Evolutionary conservation across 2,113 vertebrate species (phyloP).

Genomic region (Rhynchomys soricoides): DNA sequence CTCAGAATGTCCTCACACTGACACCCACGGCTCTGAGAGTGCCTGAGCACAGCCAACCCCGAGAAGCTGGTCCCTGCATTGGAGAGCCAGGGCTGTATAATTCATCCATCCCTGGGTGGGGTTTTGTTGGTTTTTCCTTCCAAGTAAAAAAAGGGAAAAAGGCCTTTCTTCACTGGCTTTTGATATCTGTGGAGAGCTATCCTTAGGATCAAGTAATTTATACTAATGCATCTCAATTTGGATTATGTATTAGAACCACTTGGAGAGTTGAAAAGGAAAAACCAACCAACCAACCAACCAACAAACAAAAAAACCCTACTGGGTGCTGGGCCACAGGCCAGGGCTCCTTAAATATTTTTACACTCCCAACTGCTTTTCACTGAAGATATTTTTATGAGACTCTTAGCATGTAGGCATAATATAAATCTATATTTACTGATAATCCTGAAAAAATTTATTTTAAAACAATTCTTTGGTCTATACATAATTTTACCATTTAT

Average conservation of each 20-base stretch:
- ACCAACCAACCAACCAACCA: background rate
- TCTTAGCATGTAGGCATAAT: background rate
- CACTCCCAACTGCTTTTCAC: background rate
- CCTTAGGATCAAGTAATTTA: background rate
- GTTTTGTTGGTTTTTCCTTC: background rate
- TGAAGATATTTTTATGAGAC: background rate
- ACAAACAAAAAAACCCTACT: background rate
- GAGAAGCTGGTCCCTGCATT: rapidly evolving
- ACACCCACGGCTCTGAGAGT: background rate
- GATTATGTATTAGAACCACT: background rate
- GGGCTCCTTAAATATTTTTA: background rate
- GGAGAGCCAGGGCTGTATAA: background rate
- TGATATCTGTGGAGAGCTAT: background rate
- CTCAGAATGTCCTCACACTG: no score
- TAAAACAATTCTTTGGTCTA: background rate
- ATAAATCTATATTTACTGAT: background rate
- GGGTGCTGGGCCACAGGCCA: background rate
- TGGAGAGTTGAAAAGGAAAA: background rate
- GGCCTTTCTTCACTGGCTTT: background rate
- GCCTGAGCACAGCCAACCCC: rapidly evolving
- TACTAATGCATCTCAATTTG: background rate
- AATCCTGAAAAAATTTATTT: background rate
- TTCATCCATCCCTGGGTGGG: background rate
- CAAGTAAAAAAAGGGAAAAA: background rate
- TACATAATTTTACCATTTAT: background rate